Conservation (phyloP, 1,140 invertebrate species). For the Uloborus diversus region DNA sequence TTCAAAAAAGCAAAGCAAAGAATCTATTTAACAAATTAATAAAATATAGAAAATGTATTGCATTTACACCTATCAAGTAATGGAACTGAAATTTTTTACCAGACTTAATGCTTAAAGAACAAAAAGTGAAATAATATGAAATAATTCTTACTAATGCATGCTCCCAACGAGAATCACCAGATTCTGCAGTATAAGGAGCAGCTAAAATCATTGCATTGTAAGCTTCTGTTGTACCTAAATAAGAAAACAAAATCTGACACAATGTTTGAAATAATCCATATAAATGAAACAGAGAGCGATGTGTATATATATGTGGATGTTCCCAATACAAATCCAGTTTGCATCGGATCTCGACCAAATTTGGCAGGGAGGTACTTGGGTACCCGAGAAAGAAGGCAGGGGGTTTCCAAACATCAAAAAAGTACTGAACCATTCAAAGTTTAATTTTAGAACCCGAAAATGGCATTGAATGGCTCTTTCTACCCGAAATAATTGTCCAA, state of each 20-base stretch:
- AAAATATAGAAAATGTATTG: not conserved
- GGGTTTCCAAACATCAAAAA: not conserved
- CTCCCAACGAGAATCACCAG: constrained; percentile 71
- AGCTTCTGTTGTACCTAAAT: constrained; percentile 68
- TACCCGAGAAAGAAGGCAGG: not conserved
- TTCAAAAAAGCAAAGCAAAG: not conserved
- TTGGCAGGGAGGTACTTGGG: not conserved
- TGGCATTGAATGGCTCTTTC: too few relatives aligned
- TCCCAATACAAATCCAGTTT: not conserved
- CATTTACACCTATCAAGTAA: not conserved
- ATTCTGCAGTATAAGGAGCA: constrained; percentile 72
- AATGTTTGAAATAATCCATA: not conserved
- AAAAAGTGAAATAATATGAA: not conserved
- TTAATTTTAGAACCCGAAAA: too few relatives aligned
- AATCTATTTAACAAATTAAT: not conserved
- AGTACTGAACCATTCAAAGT: not conserved
- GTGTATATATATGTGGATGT: not conserved
- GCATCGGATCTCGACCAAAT: not conserved
- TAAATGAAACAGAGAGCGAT: not conserved
- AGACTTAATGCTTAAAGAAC: not conserved
- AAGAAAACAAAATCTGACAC: not conserved
- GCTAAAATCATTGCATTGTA: constrained; percentile 78
- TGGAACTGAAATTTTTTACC: not conserved
- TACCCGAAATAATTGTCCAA: too few relatives aligned
- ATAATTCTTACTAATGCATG: constrained; percentile 2